Base-by-base conservation (phyloP, 2,888 invertebrate species). In the Cryptocheilus praepositus region DNA sequence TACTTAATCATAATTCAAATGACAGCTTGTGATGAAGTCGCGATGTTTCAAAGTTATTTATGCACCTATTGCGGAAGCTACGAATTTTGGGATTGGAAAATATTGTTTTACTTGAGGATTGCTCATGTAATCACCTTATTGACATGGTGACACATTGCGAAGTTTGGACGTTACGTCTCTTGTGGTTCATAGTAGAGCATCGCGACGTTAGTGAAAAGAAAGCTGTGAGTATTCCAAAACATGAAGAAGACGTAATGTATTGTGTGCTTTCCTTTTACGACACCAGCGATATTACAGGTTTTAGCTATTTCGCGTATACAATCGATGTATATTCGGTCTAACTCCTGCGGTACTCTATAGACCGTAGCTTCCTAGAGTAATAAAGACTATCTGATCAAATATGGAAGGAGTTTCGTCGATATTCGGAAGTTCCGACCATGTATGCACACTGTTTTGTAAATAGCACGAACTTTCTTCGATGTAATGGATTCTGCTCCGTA, bases 361-460 rank as follows among this genome's bases (percentile, higher is more conserved):
- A 19, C 43, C 65, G 46, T 61, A 60, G 66, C 60, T 25, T 54
- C 19, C 36, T 21, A 13, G n/a, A n/a, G 59, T 46, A 54, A 58
- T 67, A 61, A 67, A 67, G 57, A 58, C 56, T 54, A 63, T 62
- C 70, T 68, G 65, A 74, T 77, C 77, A 77, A 77, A 77, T 74
- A 77, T 77, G 68, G 22, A 77, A 36, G 18, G 22, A 52, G 52
- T 70, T 61, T 49, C 49, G 25, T 53, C 55, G 21, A 66, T 56
- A 64, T 67, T 52, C 49, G 25, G 7, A 68, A 70, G 58, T 68
- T 64, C 21, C 28, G 21, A 11, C 43, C 55, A 53, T 19, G 51
- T 63, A 54, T 16, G 18, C 45, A 16, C n/a, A 49, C 58, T 54
- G 52, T 70, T 74, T 66, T 56, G 61, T 45, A 53, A 67, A 61